A percentile compares a stretch with the other conserved stretches of the same genome.
These are phyloP conservation scores for Troilus luridus DNA, from an alignment of 2,888 invertebrate genomes.

Conservation along the genomic window DNA sequence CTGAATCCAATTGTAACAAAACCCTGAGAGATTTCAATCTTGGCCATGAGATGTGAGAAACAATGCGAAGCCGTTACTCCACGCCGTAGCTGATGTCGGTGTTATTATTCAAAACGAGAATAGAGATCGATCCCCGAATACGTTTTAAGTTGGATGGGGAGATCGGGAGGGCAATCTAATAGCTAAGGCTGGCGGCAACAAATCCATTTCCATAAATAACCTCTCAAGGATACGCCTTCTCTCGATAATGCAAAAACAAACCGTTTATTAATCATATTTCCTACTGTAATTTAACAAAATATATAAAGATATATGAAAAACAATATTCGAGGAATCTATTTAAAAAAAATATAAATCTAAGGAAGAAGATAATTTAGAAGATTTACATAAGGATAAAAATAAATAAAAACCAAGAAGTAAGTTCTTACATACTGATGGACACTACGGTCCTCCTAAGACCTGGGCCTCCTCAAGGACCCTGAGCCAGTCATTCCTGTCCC, in stretches of 20 bases:
- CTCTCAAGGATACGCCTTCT: background rate
- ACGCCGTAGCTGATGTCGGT: background rate
- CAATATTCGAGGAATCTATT: too few species aligned
- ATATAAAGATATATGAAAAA: too few species aligned
- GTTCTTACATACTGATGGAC: too few species aligned
- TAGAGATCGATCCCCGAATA: background rate
- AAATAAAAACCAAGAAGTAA: too few species aligned
- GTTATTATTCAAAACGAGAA: background rate
- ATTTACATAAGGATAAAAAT: too few species aligned
- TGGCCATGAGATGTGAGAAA: background rate
- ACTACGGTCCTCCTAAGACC: too few species aligned
- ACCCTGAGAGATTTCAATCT: background rate
- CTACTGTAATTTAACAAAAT: too few species aligned
- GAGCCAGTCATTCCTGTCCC: too few species aligned
- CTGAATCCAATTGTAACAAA: too few species aligned
- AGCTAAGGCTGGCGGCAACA: background rate
- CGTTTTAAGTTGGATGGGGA: slow-evolving; percentile 5
- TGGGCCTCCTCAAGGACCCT: too few species aligned
- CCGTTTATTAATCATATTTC: background rate
- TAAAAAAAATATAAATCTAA: too few species aligned
- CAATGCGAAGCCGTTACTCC: background rate
- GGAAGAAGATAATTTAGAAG: too few species aligned
- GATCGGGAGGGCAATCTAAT: background rate
- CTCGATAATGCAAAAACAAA: background rate
- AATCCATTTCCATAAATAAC: background rate